phyloP scores from a whole-genome alignment of 2,797 vertebrate genomes.

The Alca torda region DNA sequence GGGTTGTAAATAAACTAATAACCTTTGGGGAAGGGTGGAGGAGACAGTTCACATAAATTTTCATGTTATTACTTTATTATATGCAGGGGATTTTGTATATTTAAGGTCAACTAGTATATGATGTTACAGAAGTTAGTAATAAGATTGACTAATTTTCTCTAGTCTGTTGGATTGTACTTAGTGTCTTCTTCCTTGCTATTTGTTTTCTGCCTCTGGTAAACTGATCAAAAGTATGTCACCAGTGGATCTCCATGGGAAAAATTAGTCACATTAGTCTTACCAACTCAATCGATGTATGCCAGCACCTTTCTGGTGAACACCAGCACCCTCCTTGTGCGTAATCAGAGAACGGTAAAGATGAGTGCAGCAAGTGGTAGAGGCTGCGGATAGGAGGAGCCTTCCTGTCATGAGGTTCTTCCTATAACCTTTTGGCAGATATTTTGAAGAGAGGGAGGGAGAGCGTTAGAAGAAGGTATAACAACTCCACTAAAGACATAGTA shows the following conservation, averaged over 20 bases:
- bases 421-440: background rate
- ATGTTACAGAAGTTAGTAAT: background rate
- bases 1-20: background rate
- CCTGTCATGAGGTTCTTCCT: background rate
- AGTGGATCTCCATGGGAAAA: background rate
- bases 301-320: background rate
- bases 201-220: conserved; percentile 1
- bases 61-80: background rate
- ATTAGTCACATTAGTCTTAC: background rate
- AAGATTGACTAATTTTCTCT: background rate
- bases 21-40: background rate
- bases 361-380: background rate
- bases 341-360: background rate
- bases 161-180: background rate
- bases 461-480: background rate
- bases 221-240: background rate
- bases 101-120: background rate
- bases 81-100: background rate
- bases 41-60: background rate
- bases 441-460: background rate
- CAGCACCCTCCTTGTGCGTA: background rate
- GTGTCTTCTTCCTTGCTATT: conserved; percentile 4
- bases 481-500: background rate
- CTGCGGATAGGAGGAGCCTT: background rate
- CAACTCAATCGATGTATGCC: background rate